phyloP scores from a whole-genome alignment of 2,797 vertebrate species.

The Microchirus variegatus region DNA sequence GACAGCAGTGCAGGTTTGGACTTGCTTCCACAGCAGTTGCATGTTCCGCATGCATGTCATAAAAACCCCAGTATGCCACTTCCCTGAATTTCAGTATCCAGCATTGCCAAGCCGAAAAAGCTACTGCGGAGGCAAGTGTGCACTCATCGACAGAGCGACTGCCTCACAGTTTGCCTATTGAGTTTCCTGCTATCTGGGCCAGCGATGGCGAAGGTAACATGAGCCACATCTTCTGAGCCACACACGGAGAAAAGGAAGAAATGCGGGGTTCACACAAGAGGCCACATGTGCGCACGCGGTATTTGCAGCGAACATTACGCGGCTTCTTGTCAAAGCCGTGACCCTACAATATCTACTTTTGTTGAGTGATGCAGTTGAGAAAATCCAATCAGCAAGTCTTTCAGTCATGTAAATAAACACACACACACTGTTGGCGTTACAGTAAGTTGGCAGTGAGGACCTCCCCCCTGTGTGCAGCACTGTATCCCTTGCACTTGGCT shows the following conservation, averaged over 20 bases:
- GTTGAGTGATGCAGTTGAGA: conserved; percentile 48
- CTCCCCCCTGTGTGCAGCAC: conserved; percentile 36
- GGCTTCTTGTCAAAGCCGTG: background rate
- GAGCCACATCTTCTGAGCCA: conserved; percentile 27
- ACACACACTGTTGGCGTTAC: conserved; percentile 38
- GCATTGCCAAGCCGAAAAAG: conserved; percentile 9
- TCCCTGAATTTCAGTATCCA: conserved; percentile 7
- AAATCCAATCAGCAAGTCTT: conserved; percentile 49
- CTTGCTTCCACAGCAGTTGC: background rate
- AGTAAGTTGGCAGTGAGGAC: conserved; percentile 45
- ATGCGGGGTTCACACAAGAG: background rate
- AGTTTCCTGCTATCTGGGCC: conserved; percentile 52
- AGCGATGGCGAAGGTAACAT: conserved; percentile 50
- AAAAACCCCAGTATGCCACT: background rate
- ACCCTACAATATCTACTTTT: conserved; percentile 1
- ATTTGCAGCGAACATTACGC: background rate
- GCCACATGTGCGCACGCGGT: background rate
- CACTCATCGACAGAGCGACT: conserved; percentile 43
- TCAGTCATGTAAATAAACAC: background rate
- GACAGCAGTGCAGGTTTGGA: background rate
- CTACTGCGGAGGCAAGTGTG: conserved; percentile 8
- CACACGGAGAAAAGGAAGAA: conserved; percentile 31
- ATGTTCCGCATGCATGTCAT: no score
- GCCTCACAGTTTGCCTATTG: conserved; percentile 52
- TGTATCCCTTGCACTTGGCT: conserved; percentile 20